Percentiles rank a stretch among this genome's conserved stretches.
Evolutionary conservation across 92 coral and sea anemone species (phyloP).

Genomic region (Umimayanthus kanabou): DNA sequence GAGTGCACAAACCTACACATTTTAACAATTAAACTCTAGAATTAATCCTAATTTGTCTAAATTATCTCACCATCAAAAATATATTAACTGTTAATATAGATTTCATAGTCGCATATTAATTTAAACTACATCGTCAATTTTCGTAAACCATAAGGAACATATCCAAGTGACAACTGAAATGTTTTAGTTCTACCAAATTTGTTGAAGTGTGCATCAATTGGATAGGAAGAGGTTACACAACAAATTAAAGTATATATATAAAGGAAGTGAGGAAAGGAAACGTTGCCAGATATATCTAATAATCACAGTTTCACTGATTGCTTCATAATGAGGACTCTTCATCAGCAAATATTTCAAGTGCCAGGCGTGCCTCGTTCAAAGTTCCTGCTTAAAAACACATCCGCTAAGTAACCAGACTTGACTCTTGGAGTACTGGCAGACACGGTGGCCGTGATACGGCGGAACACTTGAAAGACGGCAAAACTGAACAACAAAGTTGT

Average conservation of each 20-base stretch:
- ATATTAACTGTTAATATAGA: no score
- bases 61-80: no score
- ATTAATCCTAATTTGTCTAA: not conserved
- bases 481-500: not conserved
- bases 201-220: no score
- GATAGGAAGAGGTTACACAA: not conserved
- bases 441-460: not conserved
- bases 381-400: not conserved
- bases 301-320: not conserved
- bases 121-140: no score
- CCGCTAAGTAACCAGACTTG: not conserved
- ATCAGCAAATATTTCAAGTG: slow-evolving; percentile 15
- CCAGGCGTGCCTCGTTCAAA: not conserved
- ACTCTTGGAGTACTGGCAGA: not conserved
- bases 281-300: not conserved
- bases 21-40: not conserved
- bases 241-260: no score
- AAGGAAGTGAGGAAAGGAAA: not conserved
- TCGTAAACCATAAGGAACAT: no score
- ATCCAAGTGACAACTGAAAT: no score
- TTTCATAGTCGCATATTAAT: no score
- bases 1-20: not conserved
- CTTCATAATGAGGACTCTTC: slow-evolving; percentile 7
- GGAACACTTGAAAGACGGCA: not conserved
- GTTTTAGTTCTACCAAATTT: no score